A percentile compares a stretch with the other conserved stretches of the same genome.
phyloP scores from a whole-genome alignment of 2,888 invertebrate species.

The Abrostola triplasia region DNA sequence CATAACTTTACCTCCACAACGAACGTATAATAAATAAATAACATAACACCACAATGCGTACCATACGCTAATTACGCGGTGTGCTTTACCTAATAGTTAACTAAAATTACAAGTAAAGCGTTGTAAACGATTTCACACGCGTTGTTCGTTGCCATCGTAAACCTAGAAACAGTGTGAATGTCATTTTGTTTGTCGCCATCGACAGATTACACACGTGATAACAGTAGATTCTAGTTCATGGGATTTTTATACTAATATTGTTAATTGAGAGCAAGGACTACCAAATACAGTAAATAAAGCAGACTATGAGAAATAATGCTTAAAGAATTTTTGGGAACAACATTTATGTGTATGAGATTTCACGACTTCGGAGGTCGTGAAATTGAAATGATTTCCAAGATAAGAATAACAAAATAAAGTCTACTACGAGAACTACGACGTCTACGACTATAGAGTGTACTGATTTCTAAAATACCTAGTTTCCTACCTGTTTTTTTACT shows the following conservation, averaged over 20 bases:
- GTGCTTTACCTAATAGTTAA: constrained; percentile 43
- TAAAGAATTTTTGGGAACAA: constrained; percentile 40
- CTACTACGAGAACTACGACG: not conserved
- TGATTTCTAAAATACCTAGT: too few species aligned
- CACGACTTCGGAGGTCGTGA: constrained; percentile 43
- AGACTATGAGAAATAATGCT: constrained; percentile 53
- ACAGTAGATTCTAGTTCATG: constrained; percentile 46
- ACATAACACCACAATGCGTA: constrained; percentile 8
- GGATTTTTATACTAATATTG: constrained; percentile 43
- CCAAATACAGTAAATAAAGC: constrained; percentile 37
- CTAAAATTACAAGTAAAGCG: constrained; percentile 41
- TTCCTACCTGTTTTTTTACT: too few species aligned
- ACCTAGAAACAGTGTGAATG: constrained; percentile 54
- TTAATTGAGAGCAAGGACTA: constrained; percentile 55
- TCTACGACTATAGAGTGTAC: too few species aligned
- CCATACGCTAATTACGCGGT: constrained; percentile 35
- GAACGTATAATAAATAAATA: too few species aligned
- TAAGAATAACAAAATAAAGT: not conserved
- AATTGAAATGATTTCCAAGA: constrained; percentile 19
- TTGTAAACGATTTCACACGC: constrained; percentile 46
- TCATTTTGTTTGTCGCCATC: constrained; percentile 38
- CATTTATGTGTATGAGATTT: constrained; percentile 44
- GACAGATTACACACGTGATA: constrained; percentile 46
- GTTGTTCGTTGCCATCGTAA: constrained; percentile 46
- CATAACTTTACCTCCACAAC: too few species aligned